phyloP scores from a whole-genome alignment of 1,140 invertebrate genomes.

The Muscidifurax raptorellus region DNA sequence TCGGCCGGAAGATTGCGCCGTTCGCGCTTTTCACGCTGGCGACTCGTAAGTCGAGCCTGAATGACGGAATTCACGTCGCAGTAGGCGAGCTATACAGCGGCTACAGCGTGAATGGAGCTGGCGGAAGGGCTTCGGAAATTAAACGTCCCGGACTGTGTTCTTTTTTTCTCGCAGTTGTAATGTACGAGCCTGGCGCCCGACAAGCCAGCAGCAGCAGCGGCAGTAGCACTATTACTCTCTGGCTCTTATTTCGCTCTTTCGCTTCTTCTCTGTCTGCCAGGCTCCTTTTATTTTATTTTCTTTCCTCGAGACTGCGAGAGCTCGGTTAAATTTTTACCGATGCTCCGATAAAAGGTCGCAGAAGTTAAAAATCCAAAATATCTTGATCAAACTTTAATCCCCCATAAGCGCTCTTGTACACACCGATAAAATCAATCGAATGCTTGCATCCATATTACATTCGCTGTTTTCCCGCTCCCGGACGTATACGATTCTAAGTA shows the following conservation, averaged over 20 bases:
- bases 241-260: slow-evolving; percentile 43
- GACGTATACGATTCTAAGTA: background rate
- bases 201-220: slow-evolving; percentile 39
- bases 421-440: background rate
- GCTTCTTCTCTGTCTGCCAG: slow-evolving; percentile 44
- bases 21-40: slow-evolving; percentile 59
- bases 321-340: background rate
- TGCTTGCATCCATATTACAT: background rate
- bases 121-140: slow-evolving; percentile 76
- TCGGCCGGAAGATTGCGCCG: slow-evolving; percentile 62
- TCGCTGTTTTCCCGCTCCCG: background rate
- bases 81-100: slow-evolving; percentile 56
- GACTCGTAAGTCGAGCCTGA: slow-evolving; percentile 68
- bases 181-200: slow-evolving; percentile 68
- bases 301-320: background rate
- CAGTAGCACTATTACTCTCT: slow-evolving; percentile 45
- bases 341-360: background rate
- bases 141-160: slow-evolving; percentile 71
- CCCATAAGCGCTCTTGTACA: too few species aligned
- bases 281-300: slow-evolving; percentile 7
- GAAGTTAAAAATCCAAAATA: background rate
- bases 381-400: too few species aligned
- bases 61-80: slow-evolving; percentile 69
- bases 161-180: slow-evolving; percentile 69
- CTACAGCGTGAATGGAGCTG: slow-evolving; percentile 70